Percentiles rank a stretch among this genome's conserved stretches.
These are phyloP conservation scores for Barbus barbus DNA, from an alignment of 2,113 vertebrate species.

Conservation along the genomic window DNA sequence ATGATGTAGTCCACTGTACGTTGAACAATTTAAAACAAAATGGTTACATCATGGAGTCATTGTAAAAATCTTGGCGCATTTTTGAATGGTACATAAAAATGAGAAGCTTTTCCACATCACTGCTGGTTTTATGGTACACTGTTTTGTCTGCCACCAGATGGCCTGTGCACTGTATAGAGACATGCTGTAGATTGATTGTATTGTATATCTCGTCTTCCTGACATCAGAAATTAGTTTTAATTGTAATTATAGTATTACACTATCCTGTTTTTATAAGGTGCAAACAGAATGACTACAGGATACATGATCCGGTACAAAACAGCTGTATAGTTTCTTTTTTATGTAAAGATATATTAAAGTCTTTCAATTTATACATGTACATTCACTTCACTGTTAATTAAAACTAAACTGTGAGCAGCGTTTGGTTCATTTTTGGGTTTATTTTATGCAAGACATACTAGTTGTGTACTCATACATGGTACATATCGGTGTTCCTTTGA, in stretches of 20 bases:
- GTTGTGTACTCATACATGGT: neutral
- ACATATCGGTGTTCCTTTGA: neutral
- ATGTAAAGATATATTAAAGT: slow-evolving; percentile 57
- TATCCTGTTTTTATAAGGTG: slow-evolving; percentile 60
- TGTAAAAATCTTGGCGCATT: neutral
- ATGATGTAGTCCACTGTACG: neutral
- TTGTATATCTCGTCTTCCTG: slow-evolving; percentile 78
- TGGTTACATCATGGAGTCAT: slow-evolving; percentile 23
- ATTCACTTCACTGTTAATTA: slow-evolving; percentile 57
- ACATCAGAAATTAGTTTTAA: slow-evolving; percentile 76
- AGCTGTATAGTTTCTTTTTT: slow-evolving; percentile 51
- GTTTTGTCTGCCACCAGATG: slow-evolving; percentile 47
- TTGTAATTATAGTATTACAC: slow-evolving; percentile 88
- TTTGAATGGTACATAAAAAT: slow-evolving; percentile 59
- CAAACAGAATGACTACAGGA: slow-evolving; percentile 21
- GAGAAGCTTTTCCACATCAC: slow-evolving; percentile 64
- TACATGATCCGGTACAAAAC: slow-evolving; percentile 51
- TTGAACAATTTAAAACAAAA: neutral
- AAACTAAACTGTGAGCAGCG: slow-evolving; percentile 48
- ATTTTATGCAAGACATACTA: neutral
- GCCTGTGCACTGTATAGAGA: slow-evolving; percentile 71
- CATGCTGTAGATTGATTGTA: slow-evolving; percentile 74
- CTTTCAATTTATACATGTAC: slow-evolving; percentile 62
- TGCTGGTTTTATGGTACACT: slow-evolving; percentile 67
- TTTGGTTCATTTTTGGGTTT: neutral